Evolutionary conservation across 1,140 invertebrate genomes (phyloP), one percentile per base, ranked within the genome.

Genomic region (Ceratosolen fusciceps): DNA sequence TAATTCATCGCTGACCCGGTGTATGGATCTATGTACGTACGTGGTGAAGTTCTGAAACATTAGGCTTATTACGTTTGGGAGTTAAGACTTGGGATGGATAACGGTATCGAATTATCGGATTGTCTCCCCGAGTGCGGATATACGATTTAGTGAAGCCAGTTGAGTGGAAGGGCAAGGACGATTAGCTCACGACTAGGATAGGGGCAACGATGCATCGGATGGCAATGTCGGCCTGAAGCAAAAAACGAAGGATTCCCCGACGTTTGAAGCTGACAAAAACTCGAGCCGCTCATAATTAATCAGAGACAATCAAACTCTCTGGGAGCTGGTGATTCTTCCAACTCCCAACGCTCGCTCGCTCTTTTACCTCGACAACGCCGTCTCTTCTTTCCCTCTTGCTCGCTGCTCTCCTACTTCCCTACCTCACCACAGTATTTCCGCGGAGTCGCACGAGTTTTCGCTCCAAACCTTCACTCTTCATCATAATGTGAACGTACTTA

Each of bases 241-340:
- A 62, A 62, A 62, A 62, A 9, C 31, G 19, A 70, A 37, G 29
- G 37, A 47, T 60, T 78, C 37, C 39, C 76, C 43, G 54, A 56
- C 68, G 54, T 71, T 37, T 60, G 34, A 62, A 14, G 26, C 43
- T 58, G 54, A 37, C 73, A 68, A 83, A 86, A 83, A 84, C 83
- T n/a, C 21, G 29, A 16, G 34, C 34, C 54, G 85, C 82, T 83
- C 84, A 85, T 80, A 88, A 90, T 90, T 88, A 89, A 90, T 90
- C 88, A 90, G 86, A 88, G 87, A 90, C 88, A 90, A 89, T 90
- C 88, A 89, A 88, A 90, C 83, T 52, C 16, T 54, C 49, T 85
- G 89, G 88, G 88, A 90, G 87, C 85, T 82, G 82, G 75, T 73
- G 43, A 74, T 47, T 71, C 56, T 75, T 80, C 75, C 54, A 60